Conservation (phyloP, 2,797 vertebrate genomes). For the Phoeniculus purpureus region DNA sequence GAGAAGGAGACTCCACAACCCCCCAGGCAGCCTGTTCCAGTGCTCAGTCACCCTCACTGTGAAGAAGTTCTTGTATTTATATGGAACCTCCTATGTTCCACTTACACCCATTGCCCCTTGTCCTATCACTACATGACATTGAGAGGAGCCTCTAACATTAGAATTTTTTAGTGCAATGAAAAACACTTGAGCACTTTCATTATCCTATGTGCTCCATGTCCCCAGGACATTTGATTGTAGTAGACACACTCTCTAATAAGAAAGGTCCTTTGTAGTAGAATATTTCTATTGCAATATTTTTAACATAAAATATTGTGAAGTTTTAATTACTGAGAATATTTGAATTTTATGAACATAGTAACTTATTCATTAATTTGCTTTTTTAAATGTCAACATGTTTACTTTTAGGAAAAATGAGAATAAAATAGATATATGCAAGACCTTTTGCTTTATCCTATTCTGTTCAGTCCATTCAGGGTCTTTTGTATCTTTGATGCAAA, state of each 20-base stretch:
- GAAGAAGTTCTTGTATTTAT: too few species aligned
- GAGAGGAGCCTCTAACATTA: not conserved
- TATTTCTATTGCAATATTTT: not conserved
- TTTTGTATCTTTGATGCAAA: not conserved
- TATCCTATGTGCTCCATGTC: not conserved
- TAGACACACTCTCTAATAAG: not conserved
- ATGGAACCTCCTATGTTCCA: too few species aligned
- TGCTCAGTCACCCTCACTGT: too few species aligned
- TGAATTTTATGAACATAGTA: not conserved
- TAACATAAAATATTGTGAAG: not conserved
- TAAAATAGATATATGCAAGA: not conserved
- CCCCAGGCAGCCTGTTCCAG: too few species aligned
- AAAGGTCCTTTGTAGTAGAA: not conserved
- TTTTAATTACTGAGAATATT: not conserved
- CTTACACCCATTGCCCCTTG: too few species aligned
- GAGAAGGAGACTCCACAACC: too few species aligned
- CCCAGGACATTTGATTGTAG: not conserved
- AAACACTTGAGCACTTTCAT: not conserved
- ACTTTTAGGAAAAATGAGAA: not conserved
- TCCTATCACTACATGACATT: too few species aligned
- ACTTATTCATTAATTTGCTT: not conserved
- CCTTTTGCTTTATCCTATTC: not conserved
- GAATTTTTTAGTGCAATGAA: not conserved
- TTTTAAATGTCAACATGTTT: not conserved
- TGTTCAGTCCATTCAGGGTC: not conserved